phyloP scores from a whole-genome alignment of 1,140 invertebrate genomes.

The Lepidurus apus region DNA sequence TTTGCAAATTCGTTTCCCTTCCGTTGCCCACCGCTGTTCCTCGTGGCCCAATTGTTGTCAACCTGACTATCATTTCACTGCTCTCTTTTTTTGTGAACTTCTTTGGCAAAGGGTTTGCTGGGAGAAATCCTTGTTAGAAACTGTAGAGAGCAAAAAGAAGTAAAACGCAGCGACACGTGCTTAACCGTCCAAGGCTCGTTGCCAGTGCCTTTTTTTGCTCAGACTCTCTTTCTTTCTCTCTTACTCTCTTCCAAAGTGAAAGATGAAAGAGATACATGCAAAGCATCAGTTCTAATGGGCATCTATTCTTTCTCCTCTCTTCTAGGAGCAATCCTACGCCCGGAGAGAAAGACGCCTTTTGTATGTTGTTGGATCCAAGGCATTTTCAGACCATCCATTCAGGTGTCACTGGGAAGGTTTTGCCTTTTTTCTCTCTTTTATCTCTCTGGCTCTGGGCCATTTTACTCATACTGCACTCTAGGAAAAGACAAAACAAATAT shows the following conservation, averaged over 20 bases:
- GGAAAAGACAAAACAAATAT: not conserved
- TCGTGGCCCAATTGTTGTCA: too few species aligned
- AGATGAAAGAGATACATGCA: constrained; percentile 15
- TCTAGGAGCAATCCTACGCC: not conserved
- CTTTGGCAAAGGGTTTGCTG: too few species aligned
- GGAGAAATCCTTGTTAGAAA: not conserved
- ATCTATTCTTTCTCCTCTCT: not conserved
- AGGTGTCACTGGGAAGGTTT: not conserved
- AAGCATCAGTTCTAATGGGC: not conserved
- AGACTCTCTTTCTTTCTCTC: not conserved
- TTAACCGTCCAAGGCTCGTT: constrained; percentile 1
- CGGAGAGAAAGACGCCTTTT: not conserved
- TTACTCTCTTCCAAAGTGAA: not conserved
- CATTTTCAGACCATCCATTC: constrained; percentile 4
- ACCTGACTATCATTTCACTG: too few species aligned
- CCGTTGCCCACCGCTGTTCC: too few species aligned
- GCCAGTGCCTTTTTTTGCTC: not conserved
- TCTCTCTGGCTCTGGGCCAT: too few species aligned
- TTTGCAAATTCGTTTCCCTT: too few species aligned
- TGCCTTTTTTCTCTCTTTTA: not conserved
- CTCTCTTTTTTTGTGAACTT: too few species aligned
- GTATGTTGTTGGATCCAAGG: not conserved
- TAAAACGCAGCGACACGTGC: constrained; percentile 3
- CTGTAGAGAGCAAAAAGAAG: not conserved
- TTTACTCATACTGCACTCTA: not conserved